Evolutionary conservation across 2,113 vertebrate genomes (phyloP), one percentile per base, ranked within the genome.

Genomic region (Platanista minor): DNA sequence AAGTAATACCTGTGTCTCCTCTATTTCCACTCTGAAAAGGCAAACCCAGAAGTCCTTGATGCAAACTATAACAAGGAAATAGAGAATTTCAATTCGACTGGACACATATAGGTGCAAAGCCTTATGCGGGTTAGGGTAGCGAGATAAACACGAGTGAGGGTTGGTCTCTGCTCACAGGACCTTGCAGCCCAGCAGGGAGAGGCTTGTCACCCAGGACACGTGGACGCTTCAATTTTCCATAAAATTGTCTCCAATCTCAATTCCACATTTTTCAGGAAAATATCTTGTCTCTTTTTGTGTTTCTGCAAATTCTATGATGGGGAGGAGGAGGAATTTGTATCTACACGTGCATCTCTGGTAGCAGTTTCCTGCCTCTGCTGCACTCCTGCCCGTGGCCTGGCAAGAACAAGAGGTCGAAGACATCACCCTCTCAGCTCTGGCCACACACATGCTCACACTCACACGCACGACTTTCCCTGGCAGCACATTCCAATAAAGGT

Each of bases 141-240:
- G 0, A 29, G 71, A 36, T 0, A 36, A 27, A 15, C 6, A 0
- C 0, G 1, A 21, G 0, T 4, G 43, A 36, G n/a, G 5, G 4
- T 5, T 11, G 6, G 1, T 6, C 36, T 77, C 43, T 21, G 21
- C 17, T 10, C 36, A 5, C 11, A 3, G 14, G 27, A 1, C 9
- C 69, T 23, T 61, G 6, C 71, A 2, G 29, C 11, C 49, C 3
- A 5, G 52, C 3, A 1, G 52, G 49, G 29, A 78, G 17, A 57
- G 33, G 36, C 31, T 25, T 2, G 9, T 15, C 17, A 1, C 17
- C 4, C 1, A 0, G 15, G 39, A 23, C 6, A 13, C 27, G 3
- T 2, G 18, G 12, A 18, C 29, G 39, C 14, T 31, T 31, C 2
- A 0, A 2, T 25, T 21, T 77, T 31, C 75, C 5, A 1, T 14